Evolutionary conservation across 2,888 invertebrate species (phyloP), one percentile per base, ranked within the genome.

Genomic region (Bimastos eiseni): DNA sequence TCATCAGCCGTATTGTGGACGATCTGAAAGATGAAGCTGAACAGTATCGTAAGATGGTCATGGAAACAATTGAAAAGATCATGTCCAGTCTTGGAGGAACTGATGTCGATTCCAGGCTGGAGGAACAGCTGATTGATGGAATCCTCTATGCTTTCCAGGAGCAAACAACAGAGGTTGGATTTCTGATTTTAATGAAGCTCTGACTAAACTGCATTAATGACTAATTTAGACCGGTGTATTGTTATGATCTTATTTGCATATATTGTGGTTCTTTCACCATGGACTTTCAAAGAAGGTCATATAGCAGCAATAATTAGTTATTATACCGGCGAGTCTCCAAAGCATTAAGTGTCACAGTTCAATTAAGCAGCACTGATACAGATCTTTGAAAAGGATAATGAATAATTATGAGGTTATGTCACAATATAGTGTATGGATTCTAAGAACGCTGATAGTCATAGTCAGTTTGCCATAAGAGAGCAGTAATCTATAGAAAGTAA

Each of bases 1-100:
- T 99, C 92, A 98, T 99, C 92, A 98, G 98, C 95, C 96, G 99
- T 92, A 98, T 99, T 89, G 99, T 99, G 0, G 99, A 99, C 94
- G 99, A 99, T 95, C 96, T 99, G 91, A 99, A 99, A 95, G 99
- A 99, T 95, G 99, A 99, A 95, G 99, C 99, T 95, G 99, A 99
- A 95, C 98, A 99, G 94, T 99, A 99, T 95, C 96, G 99, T 92
- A 99, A 99, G 96, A 99, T 99, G 99, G 99, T 99, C 5, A 99
- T 99, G 98, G 99, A 99, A 95, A 99, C 99, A 0, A 99, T 99
- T 91, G 99, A 99, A 95, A 99, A 99, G 95, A 98, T 99, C 91
- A 98, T 99, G 96, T 98, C 98, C 8, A 98, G 98, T 95, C 96
- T 99, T 92, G 99, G 99, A 34, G 98, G 99, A 0, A 98, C 98